Evolutionary conservation across 2,888 invertebrate species (phyloP), one percentile per base, ranked within the genome.

Genomic region (Drosophila antonietae): DNA sequence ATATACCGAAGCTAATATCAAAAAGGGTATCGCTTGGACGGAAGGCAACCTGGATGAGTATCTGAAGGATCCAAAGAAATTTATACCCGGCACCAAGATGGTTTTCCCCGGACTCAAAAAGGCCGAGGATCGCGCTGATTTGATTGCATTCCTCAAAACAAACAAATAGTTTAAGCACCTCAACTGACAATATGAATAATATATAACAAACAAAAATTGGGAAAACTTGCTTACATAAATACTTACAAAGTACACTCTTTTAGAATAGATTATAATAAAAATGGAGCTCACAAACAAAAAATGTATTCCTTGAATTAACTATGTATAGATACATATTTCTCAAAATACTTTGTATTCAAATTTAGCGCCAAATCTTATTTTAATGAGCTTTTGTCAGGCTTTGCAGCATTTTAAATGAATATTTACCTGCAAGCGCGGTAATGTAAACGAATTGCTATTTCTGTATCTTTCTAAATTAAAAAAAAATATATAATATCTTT

Each of bases 51-150:
- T 99, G 23, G 98, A 97, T 91, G 96, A 96, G 87, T 99, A 99
- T 94, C 94, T 99, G 81, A 97, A 98, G 93, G 98, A 99, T 93
- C 99, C 99, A 64, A 99, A 99, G 94, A 99, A 99, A 93, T 99
- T 97, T 94, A 99, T 99, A 94, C 99, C 99, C 61, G 99, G 99
- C 77, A 99, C 99, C 69, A 99, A 99, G 93, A 99, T 99, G 99
- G 96, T 99, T 91, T 99, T 99, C 90, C 98, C 98, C 77, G 99
- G 99, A 76, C 93, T 99, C 87, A 99, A 99, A 94, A 99, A 99
- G 93, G 95, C 96, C n/a, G 95, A 96, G 66, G 99, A 99, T 78
- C 95, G 99, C 73, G 97, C 95, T 15, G 98, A 99, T 93, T 95
- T 99, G 68, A 98, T 99, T 88, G 97, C 98, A 10, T 99, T 98